These are phyloP conservation scores for Hermodice carunculata DNA, from an alignment of 2,888 invertebrate species.

Conservation along the genomic window DNA sequence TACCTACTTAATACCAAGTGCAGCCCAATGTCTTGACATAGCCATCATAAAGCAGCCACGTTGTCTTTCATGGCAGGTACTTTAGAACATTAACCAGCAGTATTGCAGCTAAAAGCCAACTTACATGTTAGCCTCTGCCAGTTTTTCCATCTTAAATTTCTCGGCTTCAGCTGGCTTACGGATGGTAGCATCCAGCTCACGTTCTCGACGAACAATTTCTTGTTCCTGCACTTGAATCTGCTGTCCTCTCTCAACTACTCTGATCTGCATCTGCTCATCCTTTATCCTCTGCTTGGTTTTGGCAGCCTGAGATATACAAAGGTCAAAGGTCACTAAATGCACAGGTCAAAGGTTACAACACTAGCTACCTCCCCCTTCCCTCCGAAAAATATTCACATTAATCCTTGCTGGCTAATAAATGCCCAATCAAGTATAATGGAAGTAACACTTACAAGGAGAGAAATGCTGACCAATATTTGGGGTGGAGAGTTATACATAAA, in stretches of 20 bases:
- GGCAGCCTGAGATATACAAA: conserved; percentile 58
- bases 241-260: conserved; percentile 88
- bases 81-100: no score
- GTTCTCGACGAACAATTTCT: conserved; percentile 91
- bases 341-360: not conserved
- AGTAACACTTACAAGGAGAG: not conserved
- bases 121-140: conserved; percentile 90
- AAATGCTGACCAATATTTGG: not conserved
- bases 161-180: conserved; percentile 94
- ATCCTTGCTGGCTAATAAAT: not conserved
- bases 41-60: no score
- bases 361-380: not conserved
- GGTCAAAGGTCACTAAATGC: not conserved
- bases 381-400: not conserved
- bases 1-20: no score
- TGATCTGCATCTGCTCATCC: conserved; percentile 93
- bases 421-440: no score
- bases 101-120: not conserved
- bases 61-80: no score
- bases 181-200: conserved; percentile 92
- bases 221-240: conserved; percentile 95
- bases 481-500: no score
- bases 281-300: conserved; percentile 82
- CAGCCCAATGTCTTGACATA: no score
- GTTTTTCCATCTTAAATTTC: conserved; percentile 88